phyloP scores from a whole-genome alignment of 35 echinoderm and acorn worm species.

The Chiridota heheva region DNA sequence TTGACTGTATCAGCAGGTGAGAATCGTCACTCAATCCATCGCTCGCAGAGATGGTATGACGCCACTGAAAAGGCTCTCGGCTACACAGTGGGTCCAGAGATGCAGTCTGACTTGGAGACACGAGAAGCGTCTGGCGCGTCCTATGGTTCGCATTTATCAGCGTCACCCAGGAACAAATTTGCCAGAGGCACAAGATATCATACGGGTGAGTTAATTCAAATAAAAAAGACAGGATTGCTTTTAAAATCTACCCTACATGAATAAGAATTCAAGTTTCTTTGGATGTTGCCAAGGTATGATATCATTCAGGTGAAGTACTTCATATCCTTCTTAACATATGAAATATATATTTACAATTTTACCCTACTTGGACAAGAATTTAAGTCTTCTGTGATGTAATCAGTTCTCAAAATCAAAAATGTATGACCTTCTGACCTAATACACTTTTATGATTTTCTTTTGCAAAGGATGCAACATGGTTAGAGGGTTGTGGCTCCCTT shows the following conservation, averaged over 20 bases:
- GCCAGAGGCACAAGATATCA: conserved; percentile 98
- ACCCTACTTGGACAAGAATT: too few species aligned
- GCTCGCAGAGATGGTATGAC: conserved; percentile 96
- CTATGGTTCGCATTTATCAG: conserved; percentile 81
- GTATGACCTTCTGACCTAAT: too few species aligned
- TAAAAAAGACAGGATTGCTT: not conserved
- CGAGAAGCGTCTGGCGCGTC: conserved; percentile 67
- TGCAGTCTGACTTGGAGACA: conserved; percentile 87
- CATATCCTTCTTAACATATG: too few species aligned
- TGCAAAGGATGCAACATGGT: too few species aligned
- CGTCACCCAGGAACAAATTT: conserved; percentile 97
- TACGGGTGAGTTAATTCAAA: conserved; percentile 57
- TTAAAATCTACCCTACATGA: not conserved
- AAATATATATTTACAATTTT: too few species aligned
- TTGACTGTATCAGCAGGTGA: conserved; percentile 87
- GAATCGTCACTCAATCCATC: conserved; percentile 86
- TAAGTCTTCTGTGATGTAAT: too few species aligned
- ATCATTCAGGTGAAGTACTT: too few species aligned
- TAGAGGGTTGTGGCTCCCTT: too few species aligned
- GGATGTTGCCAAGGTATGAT: too few species aligned
- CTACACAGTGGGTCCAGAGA: conserved; percentile 89
- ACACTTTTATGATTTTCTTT: too few species aligned
- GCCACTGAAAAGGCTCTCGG: conserved; percentile 87
- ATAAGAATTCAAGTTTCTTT: too few species aligned
- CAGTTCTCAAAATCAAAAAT: too few species aligned